Conservation (phyloP, 2,888 invertebrate species). For the Eutolmus rufibarbis region DNA sequence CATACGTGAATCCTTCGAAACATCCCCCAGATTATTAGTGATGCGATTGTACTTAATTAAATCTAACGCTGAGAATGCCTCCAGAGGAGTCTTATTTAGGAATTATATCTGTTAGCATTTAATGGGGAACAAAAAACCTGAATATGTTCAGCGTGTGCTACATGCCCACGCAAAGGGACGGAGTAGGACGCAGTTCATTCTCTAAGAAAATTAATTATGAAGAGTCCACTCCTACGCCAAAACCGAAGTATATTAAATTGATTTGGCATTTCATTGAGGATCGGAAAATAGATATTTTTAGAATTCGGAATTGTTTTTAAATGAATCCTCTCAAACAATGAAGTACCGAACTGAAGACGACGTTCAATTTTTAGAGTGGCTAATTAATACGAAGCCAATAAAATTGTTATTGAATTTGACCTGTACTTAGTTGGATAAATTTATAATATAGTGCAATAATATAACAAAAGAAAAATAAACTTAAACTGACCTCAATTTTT, state of each 20-base stretch:
- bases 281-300: neutral
- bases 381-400: neutral
- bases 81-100: neutral
- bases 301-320: neutral
- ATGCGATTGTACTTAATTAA: constrained; percentile 1
- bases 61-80: neutral
- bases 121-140: neutral
- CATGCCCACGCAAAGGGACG: neutral
- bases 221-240: neutral
- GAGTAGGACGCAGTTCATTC: neutral
- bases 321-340: neutral
- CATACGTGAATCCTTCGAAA: neutral
- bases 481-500: too few species aligned
- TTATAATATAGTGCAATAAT: neutral
- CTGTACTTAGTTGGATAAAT: neutral
- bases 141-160: neutral
- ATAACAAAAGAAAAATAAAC: neutral
- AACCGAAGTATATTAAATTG: neutral
- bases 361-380: neutral
- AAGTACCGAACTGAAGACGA: neutral
- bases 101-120: constrained; percentile 10
- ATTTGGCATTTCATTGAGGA: neutral
- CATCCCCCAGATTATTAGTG: neutral
- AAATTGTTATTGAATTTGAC: neutral
- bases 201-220: neutral